Evolutionary conservation across 2,888 invertebrate species (phyloP), one percentile per base, ranked within the genome.

Genomic region (Papilio demoleus): DNA sequence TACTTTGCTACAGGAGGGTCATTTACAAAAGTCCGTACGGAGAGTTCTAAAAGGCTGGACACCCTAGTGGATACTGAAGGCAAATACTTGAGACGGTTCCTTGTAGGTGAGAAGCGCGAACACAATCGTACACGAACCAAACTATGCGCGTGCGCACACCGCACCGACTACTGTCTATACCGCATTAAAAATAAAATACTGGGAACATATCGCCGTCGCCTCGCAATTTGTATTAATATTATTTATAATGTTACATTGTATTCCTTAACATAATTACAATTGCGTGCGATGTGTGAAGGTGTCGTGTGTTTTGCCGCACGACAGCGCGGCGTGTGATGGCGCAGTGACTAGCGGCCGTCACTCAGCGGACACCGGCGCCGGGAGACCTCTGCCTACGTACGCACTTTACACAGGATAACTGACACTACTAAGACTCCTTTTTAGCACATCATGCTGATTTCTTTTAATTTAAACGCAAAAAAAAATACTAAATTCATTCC

Each of bases 331-430:
- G 45, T 11, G 19, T 90, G 91, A 73, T 81, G 90, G 88, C 89
- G 86, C 83, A 84, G 82, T 89, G 91, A 91, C 91, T 91, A 91
- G 91, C 86, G 83, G 80, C 81, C 81, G 89, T 85, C 89, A 85
- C 81, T 85, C 86, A 82, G 82, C 77, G 87, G 86, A 85, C 81
- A 84, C 78, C 83, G 75, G 76, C 79, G 68, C 76, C 70, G 72
- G 79, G 86, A 88, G 86, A 87, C 84, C 88, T 84, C 82, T 71
- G 70, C 82, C 87, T 74, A 76, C 79, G 76, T 58, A 75, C 70
- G 70, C 72, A 78, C 74, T 76, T 80, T 75, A 78, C 77, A 83
- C 67, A 68, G 68, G 47, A 4, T n/a, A n/a, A n/a, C n/a, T n/a
- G n/a, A n/a, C n/a, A n/a, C n/a, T n/a, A n/a, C n/a, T n/a, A n/a